Percentiles rank a stretch among this genome's conserved stretches.
Evolutionary conservation across 2,113 vertebrate species (phyloP).

Genomic region (Calidris pygmaea): DNA sequence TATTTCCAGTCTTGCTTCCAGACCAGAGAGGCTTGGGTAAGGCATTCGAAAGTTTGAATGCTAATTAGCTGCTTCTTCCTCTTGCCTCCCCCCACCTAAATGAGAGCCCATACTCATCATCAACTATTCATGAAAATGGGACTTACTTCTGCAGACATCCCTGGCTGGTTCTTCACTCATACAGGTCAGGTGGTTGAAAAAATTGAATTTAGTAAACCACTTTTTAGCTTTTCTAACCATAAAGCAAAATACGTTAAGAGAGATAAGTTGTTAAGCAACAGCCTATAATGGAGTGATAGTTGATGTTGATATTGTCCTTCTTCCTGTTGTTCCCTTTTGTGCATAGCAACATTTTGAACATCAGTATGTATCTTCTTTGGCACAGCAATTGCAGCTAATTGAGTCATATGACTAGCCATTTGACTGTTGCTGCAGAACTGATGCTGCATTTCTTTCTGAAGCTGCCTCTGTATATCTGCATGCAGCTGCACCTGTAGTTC

Average conservation of each 20-base stretch:
- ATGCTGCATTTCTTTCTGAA: not conserved
- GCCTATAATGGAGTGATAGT: not conserved
- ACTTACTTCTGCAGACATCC: not conserved
- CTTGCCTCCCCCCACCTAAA: not conserved
- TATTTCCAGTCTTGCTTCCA: constrained; percentile 41
- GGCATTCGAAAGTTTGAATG: not conserved
- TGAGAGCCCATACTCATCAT: not conserved
- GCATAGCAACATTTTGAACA: not conserved
- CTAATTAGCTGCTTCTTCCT: constrained; percentile 9
- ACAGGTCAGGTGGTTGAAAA: not conserved
- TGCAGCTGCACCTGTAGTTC: not conserved
- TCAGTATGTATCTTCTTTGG: not conserved
- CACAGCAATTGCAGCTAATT: not conserved
- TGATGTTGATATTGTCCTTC: not conserved
- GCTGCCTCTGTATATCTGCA: not conserved
- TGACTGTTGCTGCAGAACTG: not conserved
- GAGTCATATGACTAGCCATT: not conserved
- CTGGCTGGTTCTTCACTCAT: not conserved
- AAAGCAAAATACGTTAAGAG: not conserved
- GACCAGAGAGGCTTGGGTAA: constrained; percentile 20
- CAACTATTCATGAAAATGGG: not conserved
- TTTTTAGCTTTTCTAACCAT: not conserved
- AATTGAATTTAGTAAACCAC: not conserved
- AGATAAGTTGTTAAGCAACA: not conserved
- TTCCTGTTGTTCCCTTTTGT: not conserved